These are phyloP conservation scores for Acronicta aceris DNA, from an alignment of 2,888 invertebrate genomes.

Conservation along the genomic window DNA sequence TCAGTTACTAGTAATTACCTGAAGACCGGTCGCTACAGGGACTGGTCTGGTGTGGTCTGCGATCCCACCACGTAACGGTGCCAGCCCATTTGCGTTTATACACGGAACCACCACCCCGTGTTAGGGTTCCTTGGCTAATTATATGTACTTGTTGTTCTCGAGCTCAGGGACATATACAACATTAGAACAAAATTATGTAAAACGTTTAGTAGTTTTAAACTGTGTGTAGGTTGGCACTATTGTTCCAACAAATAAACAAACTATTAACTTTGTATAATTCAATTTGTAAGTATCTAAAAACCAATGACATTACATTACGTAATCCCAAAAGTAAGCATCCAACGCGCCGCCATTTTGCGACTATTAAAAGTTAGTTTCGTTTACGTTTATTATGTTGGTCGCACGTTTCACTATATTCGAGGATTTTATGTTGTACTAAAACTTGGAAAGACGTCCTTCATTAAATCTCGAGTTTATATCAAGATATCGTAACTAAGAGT, in stretches of 20 bases:
- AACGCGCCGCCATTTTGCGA: constrained; percentile 21
- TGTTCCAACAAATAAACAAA: not conserved
- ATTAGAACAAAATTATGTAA: too few species aligned
- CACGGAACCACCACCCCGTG: constrained; percentile 4
- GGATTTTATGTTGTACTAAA: constrained; percentile 31
- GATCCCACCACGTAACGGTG: constrained; percentile 50
- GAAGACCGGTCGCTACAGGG: constrained; percentile 34
- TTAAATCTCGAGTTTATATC: constrained; percentile 38
- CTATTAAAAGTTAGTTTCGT: constrained; percentile 12
- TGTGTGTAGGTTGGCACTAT: not conserved
- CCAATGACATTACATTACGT: constrained; percentile 2
- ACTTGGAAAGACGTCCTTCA: constrained; percentile 31
- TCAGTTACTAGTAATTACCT: constrained; percentile 25
- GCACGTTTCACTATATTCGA: constrained; percentile 5
- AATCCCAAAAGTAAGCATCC: constrained; percentile 5
- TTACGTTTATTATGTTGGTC: constrained; percentile 24
- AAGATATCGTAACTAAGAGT: constrained; percentile 3
- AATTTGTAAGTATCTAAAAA: constrained; percentile 4
- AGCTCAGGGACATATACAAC: too few species aligned
- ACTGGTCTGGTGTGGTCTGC: not conserved
- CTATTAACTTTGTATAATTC: constrained; percentile 4
- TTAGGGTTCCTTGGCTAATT: constrained; percentile 26
- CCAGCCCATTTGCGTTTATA: constrained; percentile 37
- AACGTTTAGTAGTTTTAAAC: too few species aligned
- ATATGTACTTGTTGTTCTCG: too few species aligned